A percentile compares a stretch with the other conserved stretches of the same genome.
Evolutionary conservation across 37 sponge, comb jelly and placozoan species (phyloP).

Genomic region (Spongia lamella): DNA sequence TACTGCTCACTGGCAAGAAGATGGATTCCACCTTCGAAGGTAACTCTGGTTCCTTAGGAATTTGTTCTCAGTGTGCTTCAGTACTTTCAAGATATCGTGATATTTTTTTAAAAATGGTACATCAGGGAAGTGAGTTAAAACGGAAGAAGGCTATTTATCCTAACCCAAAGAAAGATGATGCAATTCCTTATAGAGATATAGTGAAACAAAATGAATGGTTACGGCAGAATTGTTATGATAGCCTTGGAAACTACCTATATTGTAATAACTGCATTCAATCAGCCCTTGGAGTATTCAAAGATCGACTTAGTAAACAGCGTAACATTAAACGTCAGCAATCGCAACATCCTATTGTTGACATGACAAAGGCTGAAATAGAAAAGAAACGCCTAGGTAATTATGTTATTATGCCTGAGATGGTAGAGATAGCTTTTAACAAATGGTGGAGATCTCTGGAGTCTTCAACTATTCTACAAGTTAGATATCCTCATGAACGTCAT

Average conservation of each 20-base stretch:
- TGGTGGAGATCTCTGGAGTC: conserved; percentile 43
- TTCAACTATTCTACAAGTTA: conserved; percentile 16
- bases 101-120: conserved; percentile 11
- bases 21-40: no score
- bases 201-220: conserved; percentile 31
- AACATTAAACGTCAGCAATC: conserved; percentile 1
- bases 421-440: conserved; percentile 11
- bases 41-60: no score
- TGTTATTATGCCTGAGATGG: not conserved
- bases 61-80: conserved; percentile 8
- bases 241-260: conserved; percentile 42
- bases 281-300: not conserved
- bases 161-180: not conserved
- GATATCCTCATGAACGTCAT: conserved; percentile 29
- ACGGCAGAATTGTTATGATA: conserved; percentile 23
- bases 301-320: conserved; percentile 5
- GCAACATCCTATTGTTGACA: not conserved
- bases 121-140: conserved; percentile 26
- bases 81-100: not conserved
- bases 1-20: no score
- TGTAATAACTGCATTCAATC: not conserved
- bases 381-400: conserved; percentile 4
- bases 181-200: conserved; percentile 13
- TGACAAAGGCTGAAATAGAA: conserved; percentile 6
- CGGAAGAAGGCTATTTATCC: conserved; percentile 2